These are phyloP conservation scores for Lymantria monacha DNA, from an alignment of 2,888 invertebrate species.

Conservation along the genomic window DNA sequence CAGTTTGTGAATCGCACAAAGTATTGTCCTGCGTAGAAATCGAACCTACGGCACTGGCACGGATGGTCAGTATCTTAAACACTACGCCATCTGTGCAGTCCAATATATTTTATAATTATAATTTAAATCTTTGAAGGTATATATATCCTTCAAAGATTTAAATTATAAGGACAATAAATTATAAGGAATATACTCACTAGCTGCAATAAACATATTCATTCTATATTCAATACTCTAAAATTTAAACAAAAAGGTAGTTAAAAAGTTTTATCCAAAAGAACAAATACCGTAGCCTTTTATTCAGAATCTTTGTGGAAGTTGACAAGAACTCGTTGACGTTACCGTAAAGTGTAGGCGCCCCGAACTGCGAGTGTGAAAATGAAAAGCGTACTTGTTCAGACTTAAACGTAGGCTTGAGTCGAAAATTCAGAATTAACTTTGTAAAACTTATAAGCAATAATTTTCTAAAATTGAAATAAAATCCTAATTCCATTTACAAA, in stretches of 20 bases:
- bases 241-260: conserved; percentile 1
- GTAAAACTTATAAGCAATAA: conserved; percentile 34
- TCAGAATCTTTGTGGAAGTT: conserved; percentile 60
- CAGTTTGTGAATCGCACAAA: too few relatives aligned
- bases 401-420: conserved; percentile 41
- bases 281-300: conserved; percentile 56
- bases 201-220: too few relatives aligned
- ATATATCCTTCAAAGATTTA: too few relatives aligned
- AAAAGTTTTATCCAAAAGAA: conserved; percentile 49
- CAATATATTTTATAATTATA: too few relatives aligned
- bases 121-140: too few relatives aligned
- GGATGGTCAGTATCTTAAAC: too few relatives aligned
- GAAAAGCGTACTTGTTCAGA: conserved; percentile 53
- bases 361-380: conserved; percentile 50
- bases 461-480: conserved; percentile 22
- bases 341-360: conserved; percentile 37
- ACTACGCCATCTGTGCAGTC: too few relatives aligned
- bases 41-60: too few relatives aligned
- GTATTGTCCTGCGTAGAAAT: too few relatives aligned
- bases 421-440: conserved; percentile 39
- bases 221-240: not conserved
- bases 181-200: too few relatives aligned
- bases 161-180: too few relatives aligned
- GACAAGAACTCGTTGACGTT: conserved; percentile 37
- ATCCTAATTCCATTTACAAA: conserved; percentile 5